Percentiles rank a stretch among this genome's conserved stretches.
These are phyloP conservation scores for Eristalinus aeneus DNA, from an alignment of 2,888 invertebrate genomes.

Conservation along the genomic window DNA sequence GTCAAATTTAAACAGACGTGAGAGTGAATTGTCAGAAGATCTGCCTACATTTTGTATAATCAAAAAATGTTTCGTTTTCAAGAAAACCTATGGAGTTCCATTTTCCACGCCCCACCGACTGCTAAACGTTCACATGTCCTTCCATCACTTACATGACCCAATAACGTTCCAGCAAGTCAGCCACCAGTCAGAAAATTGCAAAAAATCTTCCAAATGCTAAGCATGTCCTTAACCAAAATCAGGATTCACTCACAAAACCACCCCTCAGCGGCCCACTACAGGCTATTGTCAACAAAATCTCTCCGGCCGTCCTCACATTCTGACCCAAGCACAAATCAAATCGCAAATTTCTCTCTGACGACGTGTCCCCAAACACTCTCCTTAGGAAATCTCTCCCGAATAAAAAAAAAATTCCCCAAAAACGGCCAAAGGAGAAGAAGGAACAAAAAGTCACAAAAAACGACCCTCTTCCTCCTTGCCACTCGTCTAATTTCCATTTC, in stretches of 20 bases:
- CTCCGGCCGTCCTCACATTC: not conserved
- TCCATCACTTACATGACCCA: no score
- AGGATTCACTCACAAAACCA: not conserved
- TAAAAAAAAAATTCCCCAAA: not conserved
- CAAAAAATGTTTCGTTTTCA: no score
- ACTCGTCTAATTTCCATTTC: conserved; percentile 46
- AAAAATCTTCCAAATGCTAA: not conserved
- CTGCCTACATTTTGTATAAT: no score
- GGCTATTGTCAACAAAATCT: not conserved
- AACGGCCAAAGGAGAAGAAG: no score
- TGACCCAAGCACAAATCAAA: not conserved
- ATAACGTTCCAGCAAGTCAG: no score
- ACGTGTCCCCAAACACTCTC: not conserved
- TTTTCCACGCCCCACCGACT: no score
- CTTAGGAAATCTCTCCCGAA: no score
- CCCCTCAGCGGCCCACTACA: not conserved
- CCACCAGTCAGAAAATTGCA: not conserved
- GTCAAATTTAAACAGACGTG: no score
- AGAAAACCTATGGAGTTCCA: no score
- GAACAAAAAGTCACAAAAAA: not conserved
- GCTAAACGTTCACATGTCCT: no score
- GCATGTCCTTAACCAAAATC: not conserved
- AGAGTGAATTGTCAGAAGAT: no score
- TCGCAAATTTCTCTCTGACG: not conserved
- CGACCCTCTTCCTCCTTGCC: not conserved